These are phyloP conservation scores for Lapara coniferarum DNA, from an alignment of 2,888 invertebrate species.

Conservation along the genomic window DNA sequence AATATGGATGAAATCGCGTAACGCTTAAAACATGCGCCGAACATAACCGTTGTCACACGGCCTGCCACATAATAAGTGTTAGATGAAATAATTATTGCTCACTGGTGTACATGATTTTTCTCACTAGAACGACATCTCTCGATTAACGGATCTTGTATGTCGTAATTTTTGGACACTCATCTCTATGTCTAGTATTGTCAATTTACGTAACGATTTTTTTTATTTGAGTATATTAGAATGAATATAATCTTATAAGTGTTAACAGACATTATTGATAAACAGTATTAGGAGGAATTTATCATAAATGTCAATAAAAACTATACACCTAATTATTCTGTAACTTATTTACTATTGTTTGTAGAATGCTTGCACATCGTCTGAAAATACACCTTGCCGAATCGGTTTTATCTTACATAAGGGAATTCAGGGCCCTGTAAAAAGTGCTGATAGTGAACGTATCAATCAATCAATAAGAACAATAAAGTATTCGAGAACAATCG, in stretches of 20 bases:
- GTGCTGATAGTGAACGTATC: not conserved
- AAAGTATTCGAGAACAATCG: constrained; percentile 9
- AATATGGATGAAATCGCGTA: not conserved
- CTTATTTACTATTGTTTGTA: too few species aligned
- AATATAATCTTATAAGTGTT: too few species aligned
- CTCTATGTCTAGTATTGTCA: not conserved
- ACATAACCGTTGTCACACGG: constrained; percentile 14
- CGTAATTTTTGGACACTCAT: constrained; percentile 6
- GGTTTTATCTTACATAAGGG: too few species aligned
- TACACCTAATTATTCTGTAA: too few species aligned
- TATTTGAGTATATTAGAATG: too few species aligned
- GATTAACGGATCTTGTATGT: not conserved
- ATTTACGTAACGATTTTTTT: not conserved
- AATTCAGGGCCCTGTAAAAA: not conserved
- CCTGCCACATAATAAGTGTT: constrained; percentile 35
- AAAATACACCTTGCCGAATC: too few species aligned
- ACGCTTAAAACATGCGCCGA: not conserved
- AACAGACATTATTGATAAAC: too few species aligned
- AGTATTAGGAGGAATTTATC: too few species aligned
- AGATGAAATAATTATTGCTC: constrained; percentile 37
- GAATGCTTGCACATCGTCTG: too few species aligned
- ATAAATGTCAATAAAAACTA: too few species aligned
- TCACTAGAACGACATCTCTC: constrained; percentile 1
- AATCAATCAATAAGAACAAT: constrained; percentile 9
- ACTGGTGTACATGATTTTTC: constrained; percentile 16